Conservation (phyloP, 1,140 invertebrate genomes). For the Drosophila orena region DNA sequence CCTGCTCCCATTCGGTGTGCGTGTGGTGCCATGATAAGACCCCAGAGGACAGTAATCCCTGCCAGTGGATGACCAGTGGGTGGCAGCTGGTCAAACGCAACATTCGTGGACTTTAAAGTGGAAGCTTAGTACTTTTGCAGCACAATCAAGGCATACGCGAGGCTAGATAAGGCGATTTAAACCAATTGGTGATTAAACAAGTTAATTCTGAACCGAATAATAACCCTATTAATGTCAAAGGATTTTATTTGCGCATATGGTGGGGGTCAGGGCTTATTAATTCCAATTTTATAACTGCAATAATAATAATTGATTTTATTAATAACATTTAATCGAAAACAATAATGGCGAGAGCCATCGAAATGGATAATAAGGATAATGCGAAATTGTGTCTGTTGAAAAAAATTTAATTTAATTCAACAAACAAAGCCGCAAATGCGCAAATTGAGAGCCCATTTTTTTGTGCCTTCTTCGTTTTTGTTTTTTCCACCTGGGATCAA, state of each 20-base stretch:
- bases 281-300: slow-evolving; percentile 1
- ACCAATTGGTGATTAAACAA: too few species aligned
- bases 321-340: slow-evolving; percentile 63
- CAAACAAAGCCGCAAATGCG: slow-evolving; percentile 68
- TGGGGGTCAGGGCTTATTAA: slow-evolving; percentile 35
- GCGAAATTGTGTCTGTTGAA: slow-evolving; percentile 55
- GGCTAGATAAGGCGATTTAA: too few species aligned
- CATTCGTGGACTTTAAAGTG: not conserved
- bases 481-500: slow-evolving; percentile 26
- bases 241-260: slow-evolving; percentile 19
- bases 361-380: slow-evolving; percentile 64
- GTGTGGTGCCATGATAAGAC: slow-evolving; percentile 24
- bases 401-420: slow-evolving; percentile 75
- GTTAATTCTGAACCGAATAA: not conserved
- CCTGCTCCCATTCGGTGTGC: slow-evolving; percentile 4
- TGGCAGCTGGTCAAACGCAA: not conserved
- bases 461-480: not conserved
- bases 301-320: slow-evolving; percentile 68
- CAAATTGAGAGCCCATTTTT: slow-evolving; percentile 52
- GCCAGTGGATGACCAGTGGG: slow-evolving; percentile 2
- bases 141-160: too few species aligned
- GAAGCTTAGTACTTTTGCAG: not conserved
- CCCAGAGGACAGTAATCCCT: slow-evolving; percentile 28
- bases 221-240: not conserved
- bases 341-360: slow-evolving; percentile 62